phyloP scores from a whole-genome alignment of 2,113 vertebrate species.

The Eulemur macaco region DNA sequence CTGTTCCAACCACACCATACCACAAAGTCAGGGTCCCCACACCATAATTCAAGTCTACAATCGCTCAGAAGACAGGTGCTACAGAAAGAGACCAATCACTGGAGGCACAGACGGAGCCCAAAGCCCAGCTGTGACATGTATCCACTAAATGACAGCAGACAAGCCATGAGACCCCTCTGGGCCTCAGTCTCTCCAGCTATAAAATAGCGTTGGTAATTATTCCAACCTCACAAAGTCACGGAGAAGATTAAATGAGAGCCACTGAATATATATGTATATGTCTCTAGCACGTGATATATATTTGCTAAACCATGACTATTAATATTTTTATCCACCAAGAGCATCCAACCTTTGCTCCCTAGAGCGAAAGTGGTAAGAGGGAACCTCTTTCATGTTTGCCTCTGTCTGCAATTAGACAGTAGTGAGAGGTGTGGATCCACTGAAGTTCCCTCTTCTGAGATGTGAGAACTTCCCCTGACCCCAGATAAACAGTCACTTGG shows the following conservation, averaged over 20 bases:
- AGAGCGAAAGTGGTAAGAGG: background rate
- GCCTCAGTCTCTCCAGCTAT: background rate
- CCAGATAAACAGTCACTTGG: background rate
- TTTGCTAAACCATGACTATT: background rate
- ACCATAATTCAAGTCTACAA: background rate
- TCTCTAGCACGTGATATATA: background rate
- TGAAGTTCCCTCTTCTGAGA: slow-evolving; percentile 23
- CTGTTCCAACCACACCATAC: background rate
- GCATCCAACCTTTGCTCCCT: background rate
- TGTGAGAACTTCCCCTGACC: background rate
- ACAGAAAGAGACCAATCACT: background rate
- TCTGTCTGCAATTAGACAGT: background rate
- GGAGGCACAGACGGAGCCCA: background rate
- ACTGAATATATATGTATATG: background rate
- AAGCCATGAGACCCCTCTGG: background rate
- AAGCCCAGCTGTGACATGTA: background rate
- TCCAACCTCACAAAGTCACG: background rate
- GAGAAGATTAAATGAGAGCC: background rate
- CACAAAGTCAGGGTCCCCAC: background rate
- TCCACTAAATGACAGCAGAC: background rate
- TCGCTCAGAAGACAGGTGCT: background rate
- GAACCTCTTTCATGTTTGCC: background rate
- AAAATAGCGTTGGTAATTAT: background rate
- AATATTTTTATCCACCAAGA: background rate
- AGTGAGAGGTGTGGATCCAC: background rate